Percentiles rank a stretch among this genome's conserved stretches.
phyloP scores from a whole-genome alignment of 2,888 invertebrate species.

The Drosophila phalerata region DNA sequence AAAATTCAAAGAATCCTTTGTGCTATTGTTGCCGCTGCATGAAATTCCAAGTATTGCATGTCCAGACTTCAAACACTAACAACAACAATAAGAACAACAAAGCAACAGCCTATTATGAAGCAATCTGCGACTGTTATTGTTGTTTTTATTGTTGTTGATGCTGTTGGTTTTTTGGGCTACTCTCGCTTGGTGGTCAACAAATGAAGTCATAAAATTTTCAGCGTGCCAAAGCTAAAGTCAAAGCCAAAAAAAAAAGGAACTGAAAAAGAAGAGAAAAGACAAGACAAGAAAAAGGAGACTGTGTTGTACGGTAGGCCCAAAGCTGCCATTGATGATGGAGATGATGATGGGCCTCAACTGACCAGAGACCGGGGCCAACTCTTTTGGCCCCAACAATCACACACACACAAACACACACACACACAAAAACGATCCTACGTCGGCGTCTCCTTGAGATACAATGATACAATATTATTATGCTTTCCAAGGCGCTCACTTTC shows the following conservation, averaged over 20 bases:
- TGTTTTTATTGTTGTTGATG: constrained; percentile 21
- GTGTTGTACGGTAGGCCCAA: constrained; percentile 74
- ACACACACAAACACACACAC: constrained; percentile 39
- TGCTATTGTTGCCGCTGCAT: constrained; percentile 72
- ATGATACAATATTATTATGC: constrained; percentile 80
- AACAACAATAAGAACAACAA: constrained; percentile 29
- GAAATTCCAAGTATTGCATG: constrained; percentile 73
- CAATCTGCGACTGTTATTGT: constrained; percentile 56
- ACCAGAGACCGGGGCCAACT: constrained; percentile 36
- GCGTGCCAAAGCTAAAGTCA: constrained; percentile 72
- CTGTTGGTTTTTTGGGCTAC: constrained; percentile 44
- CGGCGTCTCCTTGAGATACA: constrained; percentile 77
- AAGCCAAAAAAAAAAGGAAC: constrained; percentile 21
- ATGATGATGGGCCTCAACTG: constrained; percentile 71
- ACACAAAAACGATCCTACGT: constrained; percentile 49
- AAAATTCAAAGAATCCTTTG: constrained; percentile 78
- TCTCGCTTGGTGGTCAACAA: constrained; percentile 77
- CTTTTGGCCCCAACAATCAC: constrained; percentile 48
- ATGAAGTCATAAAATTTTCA: constrained; percentile 82
- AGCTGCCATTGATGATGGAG: constrained; percentile 78
- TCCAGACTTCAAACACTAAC: constrained; percentile 35
- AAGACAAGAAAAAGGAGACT: constrained; percentile 24
- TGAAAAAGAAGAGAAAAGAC: neutral
- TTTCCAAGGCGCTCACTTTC: no score
- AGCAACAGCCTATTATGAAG: constrained; percentile 68